Conservation (phyloP, 2,888 invertebrate genomes). For the Apotomis betuletana region DNA sequence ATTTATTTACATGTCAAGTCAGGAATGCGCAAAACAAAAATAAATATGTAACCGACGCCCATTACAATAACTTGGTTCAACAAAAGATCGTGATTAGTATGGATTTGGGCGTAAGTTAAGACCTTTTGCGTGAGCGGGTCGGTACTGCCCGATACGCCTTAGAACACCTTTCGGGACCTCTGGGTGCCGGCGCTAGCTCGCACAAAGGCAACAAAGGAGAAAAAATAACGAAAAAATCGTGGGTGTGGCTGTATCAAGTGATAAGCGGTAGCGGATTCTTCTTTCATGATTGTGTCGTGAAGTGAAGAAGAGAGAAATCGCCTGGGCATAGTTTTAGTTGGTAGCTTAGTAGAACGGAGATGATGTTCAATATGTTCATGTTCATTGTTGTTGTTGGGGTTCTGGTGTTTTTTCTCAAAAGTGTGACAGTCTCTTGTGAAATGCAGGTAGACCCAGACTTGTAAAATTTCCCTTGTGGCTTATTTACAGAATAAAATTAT, state of each 20-base stretch:
- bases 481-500: no score
- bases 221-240: conserved; percentile 55
- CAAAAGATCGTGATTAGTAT: conserved; percentile 9
- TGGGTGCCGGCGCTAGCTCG: conserved; percentile 80
- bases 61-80: conserved; percentile 53
- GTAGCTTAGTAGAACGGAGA: no score
- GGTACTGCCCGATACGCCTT: conserved; percentile 61
- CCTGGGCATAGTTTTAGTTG: no score
- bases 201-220: conserved; percentile 79
- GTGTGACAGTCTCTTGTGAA: no score
- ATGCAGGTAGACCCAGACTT: no score
- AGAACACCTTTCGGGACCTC: conserved; percentile 74
- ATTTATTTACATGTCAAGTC: conserved; percentile 79
- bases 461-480: no score
- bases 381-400: no score
- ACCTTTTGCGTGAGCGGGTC: neutral
- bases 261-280: neutral
- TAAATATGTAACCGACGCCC: conserved; percentile 80
- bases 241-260: conserved; percentile 13
- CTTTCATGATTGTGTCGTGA: neutral
- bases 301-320: neutral
- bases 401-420: no score
- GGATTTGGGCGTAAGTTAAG: neutral
- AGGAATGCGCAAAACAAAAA: conserved; percentile 80
- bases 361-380: no score